A percentile compares a stretch with the other conserved stretches of the same genome.
These are phyloP conservation scores for Chironomus striatipennis DNA, from an alignment of 1,140 invertebrate species.

Conservation along the genomic window DNA sequence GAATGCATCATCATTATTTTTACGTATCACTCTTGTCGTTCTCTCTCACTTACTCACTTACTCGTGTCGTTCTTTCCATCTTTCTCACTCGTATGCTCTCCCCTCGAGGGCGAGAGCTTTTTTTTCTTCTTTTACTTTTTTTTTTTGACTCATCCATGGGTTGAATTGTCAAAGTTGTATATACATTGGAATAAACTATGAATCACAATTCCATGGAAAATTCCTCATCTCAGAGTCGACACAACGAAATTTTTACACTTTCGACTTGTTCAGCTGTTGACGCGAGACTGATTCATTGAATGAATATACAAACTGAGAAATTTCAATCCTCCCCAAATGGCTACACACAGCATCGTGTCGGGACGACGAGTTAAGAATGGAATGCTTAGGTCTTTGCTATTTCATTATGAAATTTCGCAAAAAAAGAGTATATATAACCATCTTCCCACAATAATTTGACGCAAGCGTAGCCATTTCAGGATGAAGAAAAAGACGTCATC, in stretches of 20 bases:
- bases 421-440: background rate
- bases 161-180: background rate
- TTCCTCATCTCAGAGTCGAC: too few relatives aligned
- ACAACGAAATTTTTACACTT: background rate
- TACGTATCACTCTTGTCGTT: background rate
- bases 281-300: background rate
- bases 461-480: slow-evolving; percentile 2
- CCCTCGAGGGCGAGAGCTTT: background rate
- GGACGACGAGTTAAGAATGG: background rate
- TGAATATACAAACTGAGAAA: too few relatives aligned
- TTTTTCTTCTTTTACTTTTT: too few relatives aligned
- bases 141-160: background rate
- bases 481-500: background rate
- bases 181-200: background rate
- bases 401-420: slow-evolving; percentile 4
- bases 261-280: background rate
- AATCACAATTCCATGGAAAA: background rate
- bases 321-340: background rate
- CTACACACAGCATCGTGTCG: background rate
- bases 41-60: background rate
- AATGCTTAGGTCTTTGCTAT: background rate
- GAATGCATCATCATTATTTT: slow-evolving; percentile 24
- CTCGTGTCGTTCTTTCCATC: too few relatives aligned
- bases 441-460: slow-evolving; percentile 6
- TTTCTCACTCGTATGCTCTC: background rate